These are phyloP conservation scores for Marronus borbonicus DNA, from an alignment of 2,888 invertebrate species.

Conservation along the genomic window DNA sequence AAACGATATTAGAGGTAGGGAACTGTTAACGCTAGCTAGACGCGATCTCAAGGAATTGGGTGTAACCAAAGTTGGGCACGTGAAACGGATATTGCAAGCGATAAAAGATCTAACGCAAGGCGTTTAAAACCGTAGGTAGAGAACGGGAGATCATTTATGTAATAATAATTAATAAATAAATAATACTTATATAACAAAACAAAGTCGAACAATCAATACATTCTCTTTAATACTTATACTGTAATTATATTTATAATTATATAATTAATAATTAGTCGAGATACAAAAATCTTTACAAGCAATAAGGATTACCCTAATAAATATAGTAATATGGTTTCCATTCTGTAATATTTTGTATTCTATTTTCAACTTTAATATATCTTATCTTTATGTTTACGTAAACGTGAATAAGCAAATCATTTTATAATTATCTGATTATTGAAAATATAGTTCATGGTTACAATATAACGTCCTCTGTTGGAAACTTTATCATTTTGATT, in stretches of 20 bases:
- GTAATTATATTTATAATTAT: constrained; percentile 26
- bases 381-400: background rate
- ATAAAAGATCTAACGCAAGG: constrained; percentile 83
- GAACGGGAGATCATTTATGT: background rate
- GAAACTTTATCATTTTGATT: no score
- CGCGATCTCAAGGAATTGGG: constrained; percentile 93
- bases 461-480: no score
- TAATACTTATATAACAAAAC: constrained; percentile 29
- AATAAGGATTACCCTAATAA: constrained; percentile 25
- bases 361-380: background rate
- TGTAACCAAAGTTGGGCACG: constrained; percentile 95
- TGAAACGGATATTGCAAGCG: constrained; percentile 94
- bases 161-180: constrained; percentile 25
- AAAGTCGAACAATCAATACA: constrained; percentile 47
- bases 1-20: constrained; percentile 93
- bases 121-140: constrained; percentile 59
- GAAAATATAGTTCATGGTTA: no score
- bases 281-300: constrained; percentile 39
- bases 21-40: constrained; percentile 88
- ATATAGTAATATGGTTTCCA: background rate
- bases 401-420: background rate
- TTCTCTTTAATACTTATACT: constrained; percentile 43
- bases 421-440: background rate
- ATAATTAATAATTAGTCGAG: background rate
- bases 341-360: background rate